A percentile compares a stretch with the other conserved stretches of the same genome.
Conservation (phyloP, 1,140 invertebrate species). For the Anoplophora glabripennis region DNA sequence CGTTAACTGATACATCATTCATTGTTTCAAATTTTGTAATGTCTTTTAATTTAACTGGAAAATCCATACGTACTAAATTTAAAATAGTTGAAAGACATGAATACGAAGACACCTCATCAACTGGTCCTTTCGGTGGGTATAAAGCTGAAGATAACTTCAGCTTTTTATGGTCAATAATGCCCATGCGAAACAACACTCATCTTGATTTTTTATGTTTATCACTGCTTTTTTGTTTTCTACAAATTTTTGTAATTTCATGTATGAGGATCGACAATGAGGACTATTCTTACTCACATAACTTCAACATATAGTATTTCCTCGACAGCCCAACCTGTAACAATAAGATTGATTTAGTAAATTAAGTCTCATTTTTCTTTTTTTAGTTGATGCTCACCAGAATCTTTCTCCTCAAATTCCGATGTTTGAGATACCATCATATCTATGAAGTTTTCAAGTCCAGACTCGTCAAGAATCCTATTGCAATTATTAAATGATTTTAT, state of each 20-base stretch:
- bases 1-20: conserved; percentile 46
- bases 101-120: conserved; percentile 19
- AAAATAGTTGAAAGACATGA: conserved; percentile 15
- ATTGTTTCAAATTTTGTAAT: conserved; percentile 45
- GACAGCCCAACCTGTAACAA: too few species aligned
- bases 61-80: conserved; percentile 44
- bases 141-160: conserved; percentile 41
- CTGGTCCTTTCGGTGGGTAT: conserved; percentile 33
- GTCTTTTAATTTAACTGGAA: conserved; percentile 47
- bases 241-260: conserved; percentile 37
- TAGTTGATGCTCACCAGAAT: too few species aligned
- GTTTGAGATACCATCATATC: too few species aligned
- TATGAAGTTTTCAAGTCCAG: too few species aligned
- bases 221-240: conserved; percentile 44
- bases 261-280: conserved; percentile 39
- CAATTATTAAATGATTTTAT: too few species aligned
- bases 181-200: conserved; percentile 45
- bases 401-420: too few species aligned
- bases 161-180: too few species aligned
- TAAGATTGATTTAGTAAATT: too few species aligned
- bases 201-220: conserved; percentile 45
- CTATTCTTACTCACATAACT: conserved; percentile 32
- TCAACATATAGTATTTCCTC: conserved; percentile 3
- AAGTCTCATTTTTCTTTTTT: too few species aligned
- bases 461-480: too few species aligned